These are phyloP conservation scores for Grammomys dolichurus DNA, from an alignment of 2,113 vertebrate genomes.

Conservation along the genomic window DNA sequence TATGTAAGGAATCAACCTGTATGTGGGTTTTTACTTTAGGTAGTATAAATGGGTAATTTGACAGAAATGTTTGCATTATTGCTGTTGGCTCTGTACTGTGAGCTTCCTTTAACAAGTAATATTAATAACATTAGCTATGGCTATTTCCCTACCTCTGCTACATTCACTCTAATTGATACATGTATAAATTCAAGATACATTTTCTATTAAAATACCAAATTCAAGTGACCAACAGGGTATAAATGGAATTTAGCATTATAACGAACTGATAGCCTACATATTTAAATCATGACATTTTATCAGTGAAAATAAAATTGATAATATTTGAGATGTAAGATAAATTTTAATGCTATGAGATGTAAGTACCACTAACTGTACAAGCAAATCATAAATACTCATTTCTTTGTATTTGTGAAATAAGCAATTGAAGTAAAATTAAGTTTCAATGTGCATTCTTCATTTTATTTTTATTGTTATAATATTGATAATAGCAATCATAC, in stretches of 20 bases:
- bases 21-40: not conserved
- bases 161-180: not conserved
- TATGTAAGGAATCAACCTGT: not conserved
- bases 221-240: not conserved
- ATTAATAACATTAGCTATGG: not conserved
- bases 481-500: not conserved
- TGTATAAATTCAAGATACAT: not conserved
- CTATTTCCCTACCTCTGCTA: not conserved
- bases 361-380: not conserved
- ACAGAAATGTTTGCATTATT: not conserved
- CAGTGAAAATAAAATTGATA: not conserved
- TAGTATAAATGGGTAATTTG: not conserved
- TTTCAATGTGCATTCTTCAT: not conserved
- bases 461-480: not conserved
- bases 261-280: not conserved
- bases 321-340: not conserved
- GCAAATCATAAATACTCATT: not conserved
- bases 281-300: not conserved
- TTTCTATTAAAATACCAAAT: not conserved
- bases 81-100: accelerated
- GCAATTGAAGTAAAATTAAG: not conserved
- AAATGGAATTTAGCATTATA: not conserved
- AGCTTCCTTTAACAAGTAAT: not conserved
- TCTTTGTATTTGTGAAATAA: not conserved
- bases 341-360: not conserved